phyloP scores from a whole-genome alignment of 2,797 vertebrate genomes.

The Linurgus olivaceus region DNA sequence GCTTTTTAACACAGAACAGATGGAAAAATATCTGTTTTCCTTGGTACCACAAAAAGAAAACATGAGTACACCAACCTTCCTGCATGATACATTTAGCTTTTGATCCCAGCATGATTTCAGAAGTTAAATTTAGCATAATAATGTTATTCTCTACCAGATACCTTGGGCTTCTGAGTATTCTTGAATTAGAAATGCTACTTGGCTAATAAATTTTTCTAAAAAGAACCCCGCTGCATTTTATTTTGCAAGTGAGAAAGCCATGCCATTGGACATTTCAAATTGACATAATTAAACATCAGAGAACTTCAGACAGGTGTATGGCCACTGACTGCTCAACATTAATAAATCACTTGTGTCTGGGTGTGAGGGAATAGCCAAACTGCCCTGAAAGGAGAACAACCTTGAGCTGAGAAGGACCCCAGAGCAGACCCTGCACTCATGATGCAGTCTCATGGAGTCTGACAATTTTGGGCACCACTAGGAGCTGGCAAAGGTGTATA shows the following conservation, averaged over 20 bases:
- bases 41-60: not conserved
- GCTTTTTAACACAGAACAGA: not conserved
- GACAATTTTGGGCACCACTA: not conserved
- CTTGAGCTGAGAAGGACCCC: not conserved
- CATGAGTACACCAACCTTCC: not conserved
- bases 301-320: not conserved
- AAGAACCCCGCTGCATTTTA: not conserved
- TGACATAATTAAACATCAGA: not conserved
- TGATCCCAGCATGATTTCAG: not conserved
- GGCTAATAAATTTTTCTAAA: not conserved
- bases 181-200: not conserved
- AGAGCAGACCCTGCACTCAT: rapidly evolving
- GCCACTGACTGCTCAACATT: not conserved
- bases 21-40: not conserved
- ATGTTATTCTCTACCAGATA: not conserved
- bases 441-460: not conserved
- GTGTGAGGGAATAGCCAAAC: not conserved
- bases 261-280: not conserved
- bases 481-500: not conserved
- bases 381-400: not conserved
- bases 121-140: not conserved
- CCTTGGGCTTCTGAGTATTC: not conserved
- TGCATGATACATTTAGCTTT: not conserved
- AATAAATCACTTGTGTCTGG: not conserved
- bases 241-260: not conserved